Evolutionary conservation across 2,113 vertebrate genomes (phyloP), one percentile per base, ranked within the genome.

Genomic region (Notarius quadriscutis): DNA sequence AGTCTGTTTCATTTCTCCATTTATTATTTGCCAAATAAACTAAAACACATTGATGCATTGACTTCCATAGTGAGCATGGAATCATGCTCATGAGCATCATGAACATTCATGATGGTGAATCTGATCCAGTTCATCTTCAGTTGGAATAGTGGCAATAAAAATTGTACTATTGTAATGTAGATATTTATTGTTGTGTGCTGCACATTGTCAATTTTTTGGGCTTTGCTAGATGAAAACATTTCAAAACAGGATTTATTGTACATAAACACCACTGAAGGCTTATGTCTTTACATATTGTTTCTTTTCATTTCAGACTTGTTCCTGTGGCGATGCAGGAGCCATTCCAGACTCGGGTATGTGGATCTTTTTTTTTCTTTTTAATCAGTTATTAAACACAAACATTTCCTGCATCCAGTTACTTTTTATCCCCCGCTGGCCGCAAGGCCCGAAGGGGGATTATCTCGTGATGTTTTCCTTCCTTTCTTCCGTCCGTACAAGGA

Each of bases 271-370:
- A 30, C n/a, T 27, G 75, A 5, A 85, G 34, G 60, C 30, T 18
- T 86, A 72, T 62, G 5, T 30, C 2, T 51, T 62, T 34, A 60
- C 22, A 53, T 50, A 27, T n/a, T 86, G 10, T 81, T 86, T 51
- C n/a, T 88, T 2, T 14, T n/a, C 14, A 7, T 87, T 85, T 15
- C 67, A 92, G 90, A 87, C 87, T 60, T 90, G 77, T 55, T 85
- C 87, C 7, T 91, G 86, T 89, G 91, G 90, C 69, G 81, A 58
- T 75, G 84, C 80, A 78, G 87, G 78, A 55, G 81, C 62, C 62
- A 87, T 92, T 88, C 90, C 91, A 75, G 18, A 57, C 57, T 87
- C 87, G 22, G 91, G 91, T 92, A 62, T 80, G 85, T 63, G 51
- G 65, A 7, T 60, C 77, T 88, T 75, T 12, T 58, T 18, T 30